Base-by-base conservation (phyloP, 2,113 vertebrate species). In the Cygnus buccinator region DNA sequence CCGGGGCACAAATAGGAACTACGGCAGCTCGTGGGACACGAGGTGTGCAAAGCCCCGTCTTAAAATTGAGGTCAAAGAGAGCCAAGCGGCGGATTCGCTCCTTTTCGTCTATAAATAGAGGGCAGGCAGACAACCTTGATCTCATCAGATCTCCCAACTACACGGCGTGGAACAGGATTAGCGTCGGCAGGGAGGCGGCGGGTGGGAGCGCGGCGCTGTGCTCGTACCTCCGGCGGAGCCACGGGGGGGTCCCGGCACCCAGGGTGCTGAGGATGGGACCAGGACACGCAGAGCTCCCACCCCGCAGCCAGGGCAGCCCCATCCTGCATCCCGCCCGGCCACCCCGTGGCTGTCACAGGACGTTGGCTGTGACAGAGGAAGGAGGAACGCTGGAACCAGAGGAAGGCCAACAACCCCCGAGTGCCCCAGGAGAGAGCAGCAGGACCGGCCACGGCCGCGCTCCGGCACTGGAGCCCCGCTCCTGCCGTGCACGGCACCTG, bases 121-220 rank as follows among this genome's bases (percentile, higher is more conserved):
- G 92, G 79, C 85, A 58, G 74, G 55, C 79, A 84, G 89, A 57
- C 84, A 83, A 52, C 95, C 95, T 33, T 66, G 92, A 94, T 90
- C 95, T 84, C 95, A 95, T 97, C 90, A 96, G 95, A 57, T 94
- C 88, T 94, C 94, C 93, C 87, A 91, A 93, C 88, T 87, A 92
- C 89, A 94, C 94, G 93, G 86, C n/a, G 83, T 72, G 79, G 88
- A 96, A 95, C 93, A 93, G 70, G 88, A 93, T 95, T 96, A 96
- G 43, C 4, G 2, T 59, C 25, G 11, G 39, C 26, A 28, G 50
- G 50, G 23, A 55, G 54, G 28, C 28, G 5, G 28, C 15, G 28
- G 52, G 62, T 65, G 62, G 62, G 62, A 37, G 19, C 26, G 18
- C 17, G 26, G 62, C 26, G 7, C 39, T 41, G 62, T 61, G 28